Evolutionary conservation across 2,113 vertebrate genomes (phyloP).

Genomic region (Crotophaga sulcirostris): DNA sequence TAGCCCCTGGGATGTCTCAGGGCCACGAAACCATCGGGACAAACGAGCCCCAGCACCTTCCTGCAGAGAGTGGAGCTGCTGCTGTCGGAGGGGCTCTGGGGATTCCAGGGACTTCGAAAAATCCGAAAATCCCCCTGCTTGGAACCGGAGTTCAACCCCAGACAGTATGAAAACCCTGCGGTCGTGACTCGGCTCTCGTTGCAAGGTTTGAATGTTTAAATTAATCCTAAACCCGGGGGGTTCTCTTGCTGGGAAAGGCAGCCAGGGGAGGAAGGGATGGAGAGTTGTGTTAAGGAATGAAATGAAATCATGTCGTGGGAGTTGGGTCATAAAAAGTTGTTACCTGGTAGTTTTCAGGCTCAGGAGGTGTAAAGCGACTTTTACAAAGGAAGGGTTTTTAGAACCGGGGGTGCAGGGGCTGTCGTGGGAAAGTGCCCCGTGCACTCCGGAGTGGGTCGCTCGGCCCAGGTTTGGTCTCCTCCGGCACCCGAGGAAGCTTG

Average conservation of each 20-base stretch:
- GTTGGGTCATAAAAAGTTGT: not conserved
- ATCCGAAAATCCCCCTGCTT: not conserved
- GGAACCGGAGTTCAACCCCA: not conserved
- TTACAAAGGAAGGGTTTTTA: not conserved
- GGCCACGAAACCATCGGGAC: not conserved
- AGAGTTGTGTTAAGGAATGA: not conserved
- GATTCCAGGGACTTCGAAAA: not conserved
- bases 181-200: not conserved
- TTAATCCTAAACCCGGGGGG: not conserved
- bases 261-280: not conserved
- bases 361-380: not conserved
- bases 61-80: not conserved
- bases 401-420: not conserved
- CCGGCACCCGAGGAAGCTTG: not conserved
- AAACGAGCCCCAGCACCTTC: not conserved
- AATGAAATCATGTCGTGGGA: not conserved
- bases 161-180: not conserved
- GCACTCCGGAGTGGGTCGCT: not conserved
- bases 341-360: not conserved
- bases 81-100: not conserved
- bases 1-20: not conserved
- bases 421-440: rapidly evolving
- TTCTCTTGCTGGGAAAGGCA: not conserved
- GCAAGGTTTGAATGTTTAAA: constrained; percentile 38
- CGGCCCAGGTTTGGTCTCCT: rapidly evolving